Conservation (phyloP, 2,113 vertebrate genomes). For the Carollia perspicillata region DNA sequence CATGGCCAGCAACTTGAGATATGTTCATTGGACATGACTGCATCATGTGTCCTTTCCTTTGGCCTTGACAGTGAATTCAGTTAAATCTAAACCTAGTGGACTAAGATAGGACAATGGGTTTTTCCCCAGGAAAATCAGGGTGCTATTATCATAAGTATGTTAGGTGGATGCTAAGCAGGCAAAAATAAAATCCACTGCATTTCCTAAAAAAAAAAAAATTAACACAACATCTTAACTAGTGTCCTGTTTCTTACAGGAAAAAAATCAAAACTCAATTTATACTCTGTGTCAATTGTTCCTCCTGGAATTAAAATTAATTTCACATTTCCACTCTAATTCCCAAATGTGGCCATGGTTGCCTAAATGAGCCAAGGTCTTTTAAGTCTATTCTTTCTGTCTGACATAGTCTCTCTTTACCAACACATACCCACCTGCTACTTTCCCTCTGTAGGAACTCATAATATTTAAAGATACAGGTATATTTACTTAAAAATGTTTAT, state of each 20-base stretch:
- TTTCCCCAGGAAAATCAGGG: background rate
- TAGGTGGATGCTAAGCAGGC: background rate
- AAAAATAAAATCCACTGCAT: background rate
- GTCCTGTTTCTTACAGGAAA: background rate
- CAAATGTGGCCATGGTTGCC: background rate
- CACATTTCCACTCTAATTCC: background rate
- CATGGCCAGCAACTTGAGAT: background rate
- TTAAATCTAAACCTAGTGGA: background rate
- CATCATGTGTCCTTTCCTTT: background rate
- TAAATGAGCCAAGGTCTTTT: background rate
- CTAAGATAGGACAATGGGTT: background rate
- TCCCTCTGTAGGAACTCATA: background rate
- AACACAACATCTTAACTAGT: background rate
- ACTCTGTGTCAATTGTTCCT: background rate
- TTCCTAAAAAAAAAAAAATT: background rate
- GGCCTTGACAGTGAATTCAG: background rate
- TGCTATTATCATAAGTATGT: background rate
- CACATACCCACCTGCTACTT: background rate
- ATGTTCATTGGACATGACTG: background rate
- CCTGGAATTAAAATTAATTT: background rate
- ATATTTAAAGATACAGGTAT: background rate
- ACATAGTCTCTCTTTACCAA: background rate
- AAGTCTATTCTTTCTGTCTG: background rate
- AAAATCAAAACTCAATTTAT: background rate
- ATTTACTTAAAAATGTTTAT: too few species aligned